Base-by-base conservation (phyloP, 2,797 vertebrate genomes). In the Aphelocoma californica region DNA sequence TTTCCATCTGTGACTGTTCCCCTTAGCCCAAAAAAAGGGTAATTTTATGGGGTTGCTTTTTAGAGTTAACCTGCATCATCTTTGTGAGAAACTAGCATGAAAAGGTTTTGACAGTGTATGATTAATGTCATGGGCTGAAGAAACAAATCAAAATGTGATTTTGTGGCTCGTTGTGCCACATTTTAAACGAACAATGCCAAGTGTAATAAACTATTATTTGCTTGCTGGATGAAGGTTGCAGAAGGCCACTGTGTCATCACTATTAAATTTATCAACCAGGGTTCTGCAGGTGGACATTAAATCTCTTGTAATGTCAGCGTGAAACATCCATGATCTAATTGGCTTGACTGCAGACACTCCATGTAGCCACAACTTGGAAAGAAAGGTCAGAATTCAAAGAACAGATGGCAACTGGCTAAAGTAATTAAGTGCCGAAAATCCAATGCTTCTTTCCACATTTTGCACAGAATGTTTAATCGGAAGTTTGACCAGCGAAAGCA, bases 321-420 rank as follows among this genome's bases (percentile, higher is more conserved):
- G 92, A 96, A 97, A 93, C 88, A 94, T 82, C 86, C 84, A 89
- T 96, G 94, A 95, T 88, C 81, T 92, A 95, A 96, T 95, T 91
- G 95, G 65, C 86, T 95, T 93, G 56, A 87, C 89, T 94, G 92
- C 73, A 92, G 88, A 96, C 72, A 79, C 91, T 96, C 71, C 82
- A 34, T 95, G 92, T 83, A 90, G 74, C 86, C 23, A 73, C 61
- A 95, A 91, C 79, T 95, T 94, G 81, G 38, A 93, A 94, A 91
- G 65, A 97, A 97, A 98, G 95, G 92, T 95, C 92, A 97, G 81
- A 97, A 98, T 96, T 97, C 88, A 97, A 96, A 90, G 86, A 98
- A 96, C 98, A 98, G 96, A 97, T 97, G 97, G 96, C 96, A 97
- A 97, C 87, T 92, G 92, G 94, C 75, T 97, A 94, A 97, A 97